Evolutionary conservation across 2,797 vertebrate genomes (phyloP), one percentile per base, ranked within the genome.

Genomic region (Trematomus bernacchii): DNA sequence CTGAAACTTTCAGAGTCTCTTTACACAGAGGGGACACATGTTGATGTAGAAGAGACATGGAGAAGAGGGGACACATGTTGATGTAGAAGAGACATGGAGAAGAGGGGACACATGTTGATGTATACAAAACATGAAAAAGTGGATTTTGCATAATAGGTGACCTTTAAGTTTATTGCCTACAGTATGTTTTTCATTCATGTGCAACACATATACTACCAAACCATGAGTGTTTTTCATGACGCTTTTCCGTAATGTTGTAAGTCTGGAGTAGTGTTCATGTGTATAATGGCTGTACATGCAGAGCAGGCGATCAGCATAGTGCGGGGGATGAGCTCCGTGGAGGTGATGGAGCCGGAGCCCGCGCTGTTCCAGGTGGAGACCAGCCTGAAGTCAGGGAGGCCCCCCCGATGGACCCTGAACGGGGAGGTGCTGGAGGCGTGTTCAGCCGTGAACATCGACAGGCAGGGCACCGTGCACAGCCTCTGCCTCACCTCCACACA

Each of bases 231-330:
- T 27, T 27, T 27, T 27, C 23, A 27, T 27, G 3, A 27, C 23
- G 23, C 23, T 27, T 27, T 27, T 1, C 23, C 3, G 23, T 27
- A 3, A 27, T 50, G 19, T 43, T 51, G 8, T 44, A 9, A 74
- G 12, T 48, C 12, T 27, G 13, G 15, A 37, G 13, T 18, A 57
- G 59, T 68, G 33, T 23, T 87, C 77, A 82, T 53, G 16, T 86
- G 60, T 83, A 16, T 90, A 67, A 11, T 82, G 76, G 63, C 60
- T 92, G 73, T 90, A 37, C 42, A 73, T 94, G 73, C 94, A 99
- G 98, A 98, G 80, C 97, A 98, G 94, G 95, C 96, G 70, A 98
- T 99, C 84, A 94, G 79, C 59, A 97, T 99, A 48, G 90, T 98
- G 59, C 94, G 88, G 65, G 96, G 95, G 51, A 90, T 99, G 91